Conservation (phyloP, 2,888 invertebrate genomes). For the Polymixis flavicincta region DNA sequence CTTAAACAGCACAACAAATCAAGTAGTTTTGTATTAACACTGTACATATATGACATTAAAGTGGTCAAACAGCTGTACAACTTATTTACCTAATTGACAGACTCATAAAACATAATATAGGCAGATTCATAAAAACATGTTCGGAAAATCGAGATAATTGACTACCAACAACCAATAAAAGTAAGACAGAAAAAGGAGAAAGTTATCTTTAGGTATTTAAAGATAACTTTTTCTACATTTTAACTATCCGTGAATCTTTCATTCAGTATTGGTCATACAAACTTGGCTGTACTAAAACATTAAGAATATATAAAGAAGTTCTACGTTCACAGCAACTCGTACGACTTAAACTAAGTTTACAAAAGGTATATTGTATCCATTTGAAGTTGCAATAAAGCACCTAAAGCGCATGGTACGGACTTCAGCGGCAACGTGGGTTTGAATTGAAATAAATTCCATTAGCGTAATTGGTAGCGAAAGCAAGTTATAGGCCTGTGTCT, state of each 20-base stretch:
- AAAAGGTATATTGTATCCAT: slow-evolving; percentile 64
- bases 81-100: background rate
- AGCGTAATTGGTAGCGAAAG: slow-evolving; percentile 84
- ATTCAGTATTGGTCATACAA: slow-evolving; percentile 22
- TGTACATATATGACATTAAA: background rate
- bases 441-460: slow-evolving; percentile 88
- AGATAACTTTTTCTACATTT: background rate
- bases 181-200: background rate
- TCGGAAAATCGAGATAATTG: too few relatives aligned
- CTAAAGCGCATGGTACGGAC: slow-evolving; percentile 63
- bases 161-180: slow-evolving; percentile 2
- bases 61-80: background rate
- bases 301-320: slow-evolving; percentile 39
- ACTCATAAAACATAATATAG: background rate
- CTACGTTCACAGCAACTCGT: slow-evolving; percentile 22
- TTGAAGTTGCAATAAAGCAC: slow-evolving; percentile 67
- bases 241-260: background rate
- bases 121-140: background rate
- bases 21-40: background rate
- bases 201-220: background rate
- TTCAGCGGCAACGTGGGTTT: slow-evolving; percentile 66
- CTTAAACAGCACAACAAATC: too few relatives aligned
- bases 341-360: slow-evolving; percentile 49
- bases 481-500: slow-evolving; percentile 75
- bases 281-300: slow-evolving; percentile 34